Evolutionary conservation across 2,888 invertebrate genomes (phyloP), one percentile per base, ranked within the genome.

Genomic region (Mactromeris polynyma): DNA sequence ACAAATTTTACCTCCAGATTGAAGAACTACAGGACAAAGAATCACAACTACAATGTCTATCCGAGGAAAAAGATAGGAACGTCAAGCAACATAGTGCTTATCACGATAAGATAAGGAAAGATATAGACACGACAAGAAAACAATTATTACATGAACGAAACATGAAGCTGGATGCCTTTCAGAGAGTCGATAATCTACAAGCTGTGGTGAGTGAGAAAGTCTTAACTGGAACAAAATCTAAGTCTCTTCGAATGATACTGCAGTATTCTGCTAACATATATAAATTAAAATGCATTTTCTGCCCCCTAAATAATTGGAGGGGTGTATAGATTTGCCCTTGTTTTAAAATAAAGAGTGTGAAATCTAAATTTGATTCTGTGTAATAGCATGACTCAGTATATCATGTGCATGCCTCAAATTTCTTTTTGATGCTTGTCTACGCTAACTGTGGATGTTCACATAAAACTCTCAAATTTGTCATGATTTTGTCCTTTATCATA

Each of bases 101-200:
- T 21, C 93, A 95, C 81, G 95, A 96, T 21, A 96, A 95, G 91
- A 91, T 94, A 14, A 94, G 93, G 87, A 95, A 94, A 80, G 96
- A 96, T 46, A 94, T 96, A 21, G 94, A 91, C 7, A 81, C 58
- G 31, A 92, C 96, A 46, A 94, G 93, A 89, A 95, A 95, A 88
- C 95, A 95, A 83, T 94, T 96, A 54, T 89, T 87, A 17, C 96
- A 96, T 89, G 96, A 96, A 90, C 91, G 96, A 7, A 91, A 84
- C 77, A 92, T 97, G 36, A 97, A 97, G 90, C 94, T 96, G 40
- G 95, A 95, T 80, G 96, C 96, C n/a, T 97, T 97, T 90, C 95
- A 95, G 78, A 90, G 96, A 86, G 96, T 96, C 38, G 97, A 97
- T 91, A 95, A 96, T 58, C 94, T 97, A 80, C 96, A 96, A 86